These are phyloP conservation scores for Poeciliopsis paucimaculata DNA, from an alignment of 2,797 vertebrate genomes.

Conservation along the genomic window DNA sequence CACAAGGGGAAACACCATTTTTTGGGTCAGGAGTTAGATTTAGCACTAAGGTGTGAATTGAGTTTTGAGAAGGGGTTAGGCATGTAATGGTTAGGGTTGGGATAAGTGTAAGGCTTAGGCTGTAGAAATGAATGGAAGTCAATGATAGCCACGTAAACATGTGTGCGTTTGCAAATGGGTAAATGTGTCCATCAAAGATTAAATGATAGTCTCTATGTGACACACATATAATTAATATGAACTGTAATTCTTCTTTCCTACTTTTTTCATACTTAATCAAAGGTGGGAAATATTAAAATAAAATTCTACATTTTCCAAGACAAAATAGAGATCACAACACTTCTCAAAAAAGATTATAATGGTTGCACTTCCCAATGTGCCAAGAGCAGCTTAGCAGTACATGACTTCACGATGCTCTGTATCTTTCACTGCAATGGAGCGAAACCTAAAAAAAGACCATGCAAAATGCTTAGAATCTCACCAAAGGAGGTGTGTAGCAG, in stretches of 20 bases:
- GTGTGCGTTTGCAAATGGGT: background rate
- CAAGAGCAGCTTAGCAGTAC: background rate
- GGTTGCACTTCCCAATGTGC: background rate
- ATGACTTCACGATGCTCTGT: background rate
- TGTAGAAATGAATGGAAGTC: no score
- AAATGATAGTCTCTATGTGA: background rate
- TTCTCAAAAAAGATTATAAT: background rate
- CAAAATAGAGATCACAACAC: background rate
- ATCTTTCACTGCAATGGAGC: conserved; percentile 59
- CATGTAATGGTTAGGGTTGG: no score
- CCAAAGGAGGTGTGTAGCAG: conserved; percentile 73
- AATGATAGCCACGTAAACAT: background rate
- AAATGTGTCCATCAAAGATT: background rate
- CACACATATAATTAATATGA: background rate
- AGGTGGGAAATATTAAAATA: background rate
- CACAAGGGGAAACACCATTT: no score
- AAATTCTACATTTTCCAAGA: background rate
- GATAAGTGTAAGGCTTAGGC: no score
- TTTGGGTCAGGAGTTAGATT: no score
- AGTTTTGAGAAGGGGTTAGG: no score
- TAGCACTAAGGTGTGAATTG: no score
- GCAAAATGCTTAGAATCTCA: conserved; percentile 55
- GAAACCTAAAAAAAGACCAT: conserved; percentile 52
- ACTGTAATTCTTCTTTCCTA: background rate
- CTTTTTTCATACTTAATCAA: background rate